These are phyloP conservation scores for Lerista edwardsae DNA, from an alignment of 2,797 vertebrate genomes.

Conservation along the genomic window DNA sequence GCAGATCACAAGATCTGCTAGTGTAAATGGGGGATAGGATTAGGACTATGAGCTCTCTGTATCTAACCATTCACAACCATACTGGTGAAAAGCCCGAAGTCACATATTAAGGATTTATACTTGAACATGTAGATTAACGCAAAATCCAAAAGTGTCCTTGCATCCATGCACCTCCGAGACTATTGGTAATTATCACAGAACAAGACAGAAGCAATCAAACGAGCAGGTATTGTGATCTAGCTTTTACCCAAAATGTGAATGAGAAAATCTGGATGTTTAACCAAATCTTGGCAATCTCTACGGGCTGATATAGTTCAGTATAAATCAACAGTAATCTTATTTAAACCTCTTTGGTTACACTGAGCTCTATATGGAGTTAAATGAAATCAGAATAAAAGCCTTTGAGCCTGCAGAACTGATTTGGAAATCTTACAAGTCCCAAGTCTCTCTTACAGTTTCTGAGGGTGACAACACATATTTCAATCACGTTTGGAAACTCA, in stretches of 20 bases:
- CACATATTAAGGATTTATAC: neutral
- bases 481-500: neutral
- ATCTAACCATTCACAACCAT: neutral
- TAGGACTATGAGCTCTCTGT: neutral
- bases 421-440: neutral
- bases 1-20: no score
- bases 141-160: neutral
- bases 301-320: neutral
- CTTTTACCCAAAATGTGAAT: neutral
- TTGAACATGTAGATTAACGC: neutral
- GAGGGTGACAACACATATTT: neutral
- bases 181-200: constrained; percentile 10
- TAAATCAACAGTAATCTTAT: constrained; percentile 26
- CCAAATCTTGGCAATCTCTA: neutral
- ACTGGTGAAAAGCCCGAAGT: neutral
- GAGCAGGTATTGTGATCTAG: neutral
- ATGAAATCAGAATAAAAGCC: constrained; percentile 4
- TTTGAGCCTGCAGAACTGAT: neutral
- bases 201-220: no score
- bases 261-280: constrained; percentile 5
- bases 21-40: no score
- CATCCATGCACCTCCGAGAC: neutral
- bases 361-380: neutral
- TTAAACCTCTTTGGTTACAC: neutral
- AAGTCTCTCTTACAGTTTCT: neutral